These are phyloP conservation scores for Tipula confusa DNA, from an alignment of 2,888 invertebrate genomes.

Conservation along the genomic window DNA sequence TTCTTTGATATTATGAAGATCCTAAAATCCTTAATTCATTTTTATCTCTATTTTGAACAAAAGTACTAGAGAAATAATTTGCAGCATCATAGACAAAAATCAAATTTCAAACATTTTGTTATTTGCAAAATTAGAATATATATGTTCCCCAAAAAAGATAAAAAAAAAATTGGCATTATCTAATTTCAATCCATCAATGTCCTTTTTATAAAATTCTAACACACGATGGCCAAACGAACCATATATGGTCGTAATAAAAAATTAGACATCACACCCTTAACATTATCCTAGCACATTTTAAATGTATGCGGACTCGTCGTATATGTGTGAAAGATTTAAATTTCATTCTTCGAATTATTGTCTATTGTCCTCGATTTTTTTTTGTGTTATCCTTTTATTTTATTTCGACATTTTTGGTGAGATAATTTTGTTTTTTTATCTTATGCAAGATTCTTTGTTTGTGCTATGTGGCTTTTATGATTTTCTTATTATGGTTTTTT, in stretches of 20 bases:
- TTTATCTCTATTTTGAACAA: background rate
- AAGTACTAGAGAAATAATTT: background rate
- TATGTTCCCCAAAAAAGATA: background rate
- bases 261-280: constrained; percentile 16
- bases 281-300: too few relatives aligned
- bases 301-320: background rate
- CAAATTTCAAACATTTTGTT: background rate
- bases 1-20: background rate
- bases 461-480: background rate
- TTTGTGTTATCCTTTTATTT: background rate
- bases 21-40: constrained; percentile 20
- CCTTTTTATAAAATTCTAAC: background rate
- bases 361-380: background rate
- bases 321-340: background rate
- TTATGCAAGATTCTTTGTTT: background rate
- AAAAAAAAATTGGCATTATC: background rate
- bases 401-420: background rate
- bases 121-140: background rate
- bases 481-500: background rate
- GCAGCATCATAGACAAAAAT: background rate
- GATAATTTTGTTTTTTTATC: background rate
- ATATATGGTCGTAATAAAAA: background rate
- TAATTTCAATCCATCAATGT: constrained; percentile 9
- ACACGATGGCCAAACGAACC: background rate
- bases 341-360: constrained; percentile 7